Evolutionary conservation across 2,888 invertebrate genomes (phyloP), one percentile per base, ranked within the genome.

Genomic region (Mythimna vitellina): DNA sequence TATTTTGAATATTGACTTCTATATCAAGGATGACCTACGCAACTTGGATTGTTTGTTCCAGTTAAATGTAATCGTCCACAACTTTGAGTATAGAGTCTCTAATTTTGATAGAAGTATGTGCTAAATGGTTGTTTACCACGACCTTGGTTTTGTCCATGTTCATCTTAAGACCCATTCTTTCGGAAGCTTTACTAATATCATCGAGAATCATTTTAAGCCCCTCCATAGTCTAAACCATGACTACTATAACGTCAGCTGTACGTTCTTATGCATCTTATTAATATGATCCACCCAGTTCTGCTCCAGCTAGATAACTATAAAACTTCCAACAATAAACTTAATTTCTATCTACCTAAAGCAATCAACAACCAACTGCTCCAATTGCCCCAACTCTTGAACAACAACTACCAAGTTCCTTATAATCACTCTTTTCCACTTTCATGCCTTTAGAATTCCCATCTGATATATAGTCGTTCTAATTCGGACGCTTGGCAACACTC

Each of bases 381-480:
- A 76, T 73, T 63, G 57, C 61, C 56, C 35, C 22, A 69, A 73
- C 73, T 66, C 42, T 38, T 49, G 17, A 67, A 57, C 51, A 68
- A 80, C 74, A 82, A 58, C 56, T 46, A 32, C 61, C 61, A 76
- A 78, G 61, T 80, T 80, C 66, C 76, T 80, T 76, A 84, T 82
- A 87, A 87, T 88, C 84, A 86, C 88, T 88, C 86, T 88, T 87
- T 86, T 86, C 84, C 79, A 88, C 88, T 88, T 87, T 86, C 87
- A 78, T 86, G 88, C 87, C 89, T 90, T 90, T 90, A 86, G 90
- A 91, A 90, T 87, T 90, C 87, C 82, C 81, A 82, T 70, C 83
- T 92, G 92, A 93, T 93, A 89, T 92, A 93, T 89, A 90, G 87
- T 85, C 84, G 91, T 89, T 91, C 92, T 92, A 93, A 92, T 92